A percentile compares a stretch with the other conserved stretches of the same genome.
Evolutionary conservation across 2,888 invertebrate species (phyloP).

Genomic region (Stenchaetothrips biformis): DNA sequence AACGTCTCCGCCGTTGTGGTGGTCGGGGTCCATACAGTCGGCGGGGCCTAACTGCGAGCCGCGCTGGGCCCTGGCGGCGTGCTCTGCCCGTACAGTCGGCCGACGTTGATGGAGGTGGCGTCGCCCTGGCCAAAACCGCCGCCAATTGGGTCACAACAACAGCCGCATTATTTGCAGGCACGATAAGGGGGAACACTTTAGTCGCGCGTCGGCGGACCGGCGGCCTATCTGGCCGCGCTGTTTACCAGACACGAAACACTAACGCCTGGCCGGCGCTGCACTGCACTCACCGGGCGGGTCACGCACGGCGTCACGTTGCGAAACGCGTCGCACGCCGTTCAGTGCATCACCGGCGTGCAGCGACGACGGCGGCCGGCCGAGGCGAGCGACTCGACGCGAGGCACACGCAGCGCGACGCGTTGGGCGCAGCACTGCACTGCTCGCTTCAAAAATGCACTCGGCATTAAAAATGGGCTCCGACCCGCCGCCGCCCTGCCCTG

Average conservation of each 20-base stretch:
- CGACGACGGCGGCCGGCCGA: too few relatives aligned
- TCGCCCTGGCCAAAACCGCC: not conserved
- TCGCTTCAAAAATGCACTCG: not conserved
- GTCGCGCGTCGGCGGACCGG: not conserved
- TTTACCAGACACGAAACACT: not conserved
- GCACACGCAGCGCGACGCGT: not conserved
- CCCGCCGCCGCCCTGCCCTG: not conserved
- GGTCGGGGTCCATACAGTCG: not conserved
- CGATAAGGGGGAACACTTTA: not conserved
- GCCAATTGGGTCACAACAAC: not conserved
- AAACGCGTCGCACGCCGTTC: not conserved
- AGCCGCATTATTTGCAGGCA: not conserved
- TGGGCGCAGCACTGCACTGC: not conserved
- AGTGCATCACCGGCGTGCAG: not conserved
- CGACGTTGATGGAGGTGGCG: not conserved
- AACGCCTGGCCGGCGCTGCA: too few relatives aligned
- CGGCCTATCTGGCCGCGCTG: too few relatives aligned
- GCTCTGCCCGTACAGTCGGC: not conserved
- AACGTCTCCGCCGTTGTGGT: not conserved
- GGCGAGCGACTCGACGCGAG: too few relatives aligned
- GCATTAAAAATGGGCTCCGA: conserved; percentile 11
- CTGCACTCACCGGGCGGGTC: not conserved
- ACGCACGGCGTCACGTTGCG: not conserved
- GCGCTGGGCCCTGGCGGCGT: not conserved
- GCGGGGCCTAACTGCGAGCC: too few relatives aligned